phyloP scores from a whole-genome alignment of 2,113 vertebrate genomes.

The Sinosuthora webbiana region DNA sequence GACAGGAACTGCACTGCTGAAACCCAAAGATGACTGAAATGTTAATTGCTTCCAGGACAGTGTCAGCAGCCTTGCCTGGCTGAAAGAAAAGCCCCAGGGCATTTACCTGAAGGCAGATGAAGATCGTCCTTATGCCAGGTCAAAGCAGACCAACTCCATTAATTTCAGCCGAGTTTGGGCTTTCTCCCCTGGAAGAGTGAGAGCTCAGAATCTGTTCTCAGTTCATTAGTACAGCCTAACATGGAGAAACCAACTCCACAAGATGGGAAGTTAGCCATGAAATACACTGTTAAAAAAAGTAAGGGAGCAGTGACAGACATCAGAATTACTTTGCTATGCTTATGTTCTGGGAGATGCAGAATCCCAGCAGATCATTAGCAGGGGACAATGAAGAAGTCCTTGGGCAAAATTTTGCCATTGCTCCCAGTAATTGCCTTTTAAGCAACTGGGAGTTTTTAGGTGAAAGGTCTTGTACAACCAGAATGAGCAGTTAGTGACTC shows the following conservation, averaged over 20 bases:
- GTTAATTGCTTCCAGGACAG: slow-evolving; percentile 32
- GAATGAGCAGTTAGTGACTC: background rate
- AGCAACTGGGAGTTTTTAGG: background rate
- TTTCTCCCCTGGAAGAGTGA: background rate
- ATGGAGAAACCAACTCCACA: background rate
- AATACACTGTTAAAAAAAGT: slow-evolving; percentile 9
- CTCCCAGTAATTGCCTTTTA: slow-evolving; percentile 27
- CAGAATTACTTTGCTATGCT: background rate
- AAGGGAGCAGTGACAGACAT: background rate
- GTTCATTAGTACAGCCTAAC: background rate
- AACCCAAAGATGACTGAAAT: background rate
- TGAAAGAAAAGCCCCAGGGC: background rate
- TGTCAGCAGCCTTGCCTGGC: background rate
- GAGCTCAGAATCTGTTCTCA: background rate
- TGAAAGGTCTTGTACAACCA: slow-evolving; percentile 27
- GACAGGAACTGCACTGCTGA: background rate
- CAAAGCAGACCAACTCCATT: background rate
- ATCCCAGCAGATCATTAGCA: slow-evolving; percentile 19
- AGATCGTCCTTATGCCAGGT: background rate
- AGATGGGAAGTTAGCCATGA: background rate
- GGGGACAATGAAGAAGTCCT: background rate
- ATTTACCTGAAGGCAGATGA: background rate
- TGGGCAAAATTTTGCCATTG: background rate
- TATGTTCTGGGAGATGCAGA: background rate
- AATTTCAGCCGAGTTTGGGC: background rate